phyloP scores from a whole-genome alignment of 2,888 invertebrate species.

The Cordilura impudica region DNA sequence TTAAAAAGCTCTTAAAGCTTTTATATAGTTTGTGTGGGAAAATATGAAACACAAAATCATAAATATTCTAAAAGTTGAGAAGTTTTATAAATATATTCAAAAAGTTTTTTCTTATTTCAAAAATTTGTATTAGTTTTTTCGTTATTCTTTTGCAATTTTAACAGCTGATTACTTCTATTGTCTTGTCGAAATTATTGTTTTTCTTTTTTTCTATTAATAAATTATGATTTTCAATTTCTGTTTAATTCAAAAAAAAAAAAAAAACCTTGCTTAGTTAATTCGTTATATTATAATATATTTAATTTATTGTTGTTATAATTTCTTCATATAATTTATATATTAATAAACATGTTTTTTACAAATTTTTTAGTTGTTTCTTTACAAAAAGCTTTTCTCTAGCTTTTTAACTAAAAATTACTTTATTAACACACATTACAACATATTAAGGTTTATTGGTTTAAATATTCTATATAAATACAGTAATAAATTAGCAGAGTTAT shows the following conservation, averaged over 20 bases:
- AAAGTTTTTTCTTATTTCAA: neutral
- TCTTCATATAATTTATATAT: neutral
- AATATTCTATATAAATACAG: constrained; percentile 38
- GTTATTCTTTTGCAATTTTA: neutral
- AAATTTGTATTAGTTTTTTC: too few relatives aligned
- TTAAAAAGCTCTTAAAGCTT: neutral
- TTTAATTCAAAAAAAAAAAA: neutral
- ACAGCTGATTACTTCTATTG: constrained; percentile 29
- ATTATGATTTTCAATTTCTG: neutral
- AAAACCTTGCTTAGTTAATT: neutral
- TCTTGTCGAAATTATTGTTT: constrained; percentile 24
- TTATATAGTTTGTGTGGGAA: neutral
- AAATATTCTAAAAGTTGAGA: too few relatives aligned
- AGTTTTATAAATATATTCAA: neutral
- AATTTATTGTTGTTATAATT: neutral
- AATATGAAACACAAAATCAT: too few relatives aligned
- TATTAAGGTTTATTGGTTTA: constrained; percentile 13
- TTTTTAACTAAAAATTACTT: constrained; percentile 33
- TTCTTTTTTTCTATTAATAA: neutral
- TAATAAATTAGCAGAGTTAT: constrained; percentile 36
- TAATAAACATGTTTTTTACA: constrained; percentile 12
- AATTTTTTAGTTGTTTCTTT: constrained; percentile 12
- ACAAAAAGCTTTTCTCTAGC: constrained; percentile 26
- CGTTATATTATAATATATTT: neutral
- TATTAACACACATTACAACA: neutral